Evolutionary conservation across 2,888 invertebrate species (phyloP).

Genomic region (Chaitophorus viminalis): DNA sequence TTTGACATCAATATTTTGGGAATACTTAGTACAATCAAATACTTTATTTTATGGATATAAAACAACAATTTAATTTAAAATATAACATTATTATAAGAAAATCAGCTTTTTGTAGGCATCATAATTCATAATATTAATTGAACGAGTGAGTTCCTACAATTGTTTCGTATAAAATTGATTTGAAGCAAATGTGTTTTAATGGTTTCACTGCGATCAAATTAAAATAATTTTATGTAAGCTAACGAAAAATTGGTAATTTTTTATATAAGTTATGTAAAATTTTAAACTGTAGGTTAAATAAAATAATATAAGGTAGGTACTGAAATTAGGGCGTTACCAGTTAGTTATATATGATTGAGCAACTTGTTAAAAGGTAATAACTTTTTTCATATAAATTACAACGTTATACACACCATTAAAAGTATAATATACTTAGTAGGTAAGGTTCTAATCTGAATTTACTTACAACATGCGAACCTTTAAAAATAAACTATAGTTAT

Average conservation of each 20-base stretch:
- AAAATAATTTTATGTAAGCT: background rate
- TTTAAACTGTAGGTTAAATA: background rate
- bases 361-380: constrained; percentile 59
- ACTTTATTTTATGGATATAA: background rate
- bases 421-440: background rate
- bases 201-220: background rate
- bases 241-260: background rate
- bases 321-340: constrained; percentile 49
- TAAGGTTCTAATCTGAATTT: constrained; percentile 46
- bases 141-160: background rate
- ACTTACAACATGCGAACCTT: constrained; percentile 50
- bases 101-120: background rate
- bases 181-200: background rate
- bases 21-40: too few species aligned
- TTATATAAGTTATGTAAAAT: background rate
- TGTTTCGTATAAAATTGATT: background rate
- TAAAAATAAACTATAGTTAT: constrained; percentile 26
- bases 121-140: background rate
- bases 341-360: constrained; percentile 13
- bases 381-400: constrained; percentile 43
- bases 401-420: constrained; percentile 13
- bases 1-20: too few species aligned
- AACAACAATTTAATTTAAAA: background rate
- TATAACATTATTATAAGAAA: background rate
- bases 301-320: constrained; percentile 20